Conservation (phyloP, 2,888 invertebrate genomes). For the Sinodicranocentrus sp. region DNA sequence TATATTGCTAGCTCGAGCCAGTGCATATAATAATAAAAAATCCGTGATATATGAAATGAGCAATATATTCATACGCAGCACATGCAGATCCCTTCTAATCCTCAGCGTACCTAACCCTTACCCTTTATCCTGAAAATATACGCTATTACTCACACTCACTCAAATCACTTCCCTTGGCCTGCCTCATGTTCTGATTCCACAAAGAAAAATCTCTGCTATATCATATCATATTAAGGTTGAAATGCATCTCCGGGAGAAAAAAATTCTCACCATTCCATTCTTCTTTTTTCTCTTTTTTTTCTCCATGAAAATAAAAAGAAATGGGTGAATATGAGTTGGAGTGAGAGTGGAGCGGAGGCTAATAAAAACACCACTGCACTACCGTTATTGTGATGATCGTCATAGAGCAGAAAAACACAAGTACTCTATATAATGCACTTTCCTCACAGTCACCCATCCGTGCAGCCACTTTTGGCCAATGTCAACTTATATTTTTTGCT, state of each 20-base stretch:
- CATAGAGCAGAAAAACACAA: conserved; percentile 28
- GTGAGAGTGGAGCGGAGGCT: background rate
- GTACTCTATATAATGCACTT: conserved; percentile 77
- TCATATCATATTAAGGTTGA: conserved; percentile 14
- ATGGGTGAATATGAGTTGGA: background rate
- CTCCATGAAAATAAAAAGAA: conserved; percentile 3
- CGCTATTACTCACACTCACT: conserved; percentile 65
- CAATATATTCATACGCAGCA: background rate
- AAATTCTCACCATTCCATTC: conserved; percentile 33
- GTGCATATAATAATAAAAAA: background rate
- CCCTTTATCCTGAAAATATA: conserved; percentile 70
- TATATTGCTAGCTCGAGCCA: too few species aligned
- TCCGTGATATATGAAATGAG: too few species aligned
- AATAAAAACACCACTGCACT: conserved; percentile 43
- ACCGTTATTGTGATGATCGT: conserved; percentile 36
- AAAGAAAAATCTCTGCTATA: conserved; percentile 26
- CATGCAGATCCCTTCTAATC: conserved; percentile 68
- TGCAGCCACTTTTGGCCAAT: conserved; percentile 66
- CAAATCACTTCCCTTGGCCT: conserved; percentile 33
- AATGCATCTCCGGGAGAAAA: conserved; percentile 12
- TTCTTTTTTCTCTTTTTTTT: background rate
- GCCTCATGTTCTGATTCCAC: conserved; percentile 15
- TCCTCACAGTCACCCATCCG: conserved; percentile 77
- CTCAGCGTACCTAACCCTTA: conserved; percentile 74
- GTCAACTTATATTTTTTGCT: conserved; percentile 57